Base-by-base conservation (phyloP, 2,113 vertebrate species). In the Pycnonotus jocosus region DNA sequence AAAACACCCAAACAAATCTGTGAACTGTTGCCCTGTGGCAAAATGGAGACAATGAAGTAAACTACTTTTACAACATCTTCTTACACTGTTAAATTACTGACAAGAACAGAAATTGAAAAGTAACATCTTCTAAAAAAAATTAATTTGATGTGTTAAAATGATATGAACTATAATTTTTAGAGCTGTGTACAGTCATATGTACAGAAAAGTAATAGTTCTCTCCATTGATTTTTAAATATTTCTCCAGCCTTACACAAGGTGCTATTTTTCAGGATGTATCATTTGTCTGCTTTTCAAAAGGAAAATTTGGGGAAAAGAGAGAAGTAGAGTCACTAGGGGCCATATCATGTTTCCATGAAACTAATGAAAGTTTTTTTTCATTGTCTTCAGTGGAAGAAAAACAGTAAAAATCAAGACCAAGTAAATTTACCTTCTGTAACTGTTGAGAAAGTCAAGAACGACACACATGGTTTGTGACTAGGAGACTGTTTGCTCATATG, bases 41-140 rank as follows among this genome's bases (percentile, higher is more conserved):
- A 86, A 76, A 92, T 1, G 77, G 47, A 93, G 12, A 80, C 73
- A 85, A 91, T 70, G 53, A 89, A 95, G 38, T 53, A 90, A 92
- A 62, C 27, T 87, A 42, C 62, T 57, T 78, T 62, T 31, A 68
- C 13, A 80, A 19, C 66, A 61, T 71, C 84, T 89, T 80, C 84
- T 89, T 94, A 88, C 95, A 93, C 71, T 85, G 47, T 30, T 85
- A 68, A 74, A 90, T 86, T 81, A 47, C 95, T 95, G 84, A 58
- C 28, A 76, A 64, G 54, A 79, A 47, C 21, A 87, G 31, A 94
- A 76, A 91, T 76, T 78, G 76, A 37, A 92, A 92, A 87, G 58
- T 31, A 77, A 7, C n/a, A 91, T 66, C 17, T 94, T 87, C 12
- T 40, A 56, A 71, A 88, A 92, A 57, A 92, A 92, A n/a, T 81